Evolutionary conservation across 2,113 vertebrate genomes (phyloP), one percentile per base, ranked within the genome.

Genomic region (Daboia siamensis): DNA sequence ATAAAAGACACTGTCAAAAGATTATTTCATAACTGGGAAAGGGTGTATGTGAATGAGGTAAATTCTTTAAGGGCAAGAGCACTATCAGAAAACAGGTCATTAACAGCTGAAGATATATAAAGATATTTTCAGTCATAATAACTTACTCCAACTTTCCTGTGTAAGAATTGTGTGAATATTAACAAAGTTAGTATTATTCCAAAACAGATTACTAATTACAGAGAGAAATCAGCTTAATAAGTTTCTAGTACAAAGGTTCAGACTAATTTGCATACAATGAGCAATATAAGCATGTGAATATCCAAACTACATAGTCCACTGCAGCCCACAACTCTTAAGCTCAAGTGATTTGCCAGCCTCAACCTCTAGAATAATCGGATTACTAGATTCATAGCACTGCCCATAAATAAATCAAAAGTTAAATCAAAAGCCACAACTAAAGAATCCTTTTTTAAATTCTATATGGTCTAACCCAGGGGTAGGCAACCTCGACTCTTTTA

Each of bases 401-500:
- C 39, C 33, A 20, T 39, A 39, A 39, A 57, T 24, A 86, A 92
- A 48, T 21, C 4, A 92, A 61, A 84, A 26, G 20, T 61, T 90
- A 90, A 80, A 54, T 92, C 88, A 92, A 61, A 86, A 59, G 44
- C 33, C 86, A 56, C 29, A 74, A 15, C 54, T 26, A 57, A 85
- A 90, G 44, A 90, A 11, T 48, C 46, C 86, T 93, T 90, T 86
- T 90, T 90, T 64, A 93, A 90, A 90, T 64, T 57, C 20, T 90
- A 48, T 64, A 93, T 93, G 59, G 56, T 57, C 13, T 64, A 64
- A 85, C 29, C 39, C 39, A 39, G 39, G 39, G 39, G 39, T 39
- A 39, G 39, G 39, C 39, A 39, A 39, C 39, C 39, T 39, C 39
- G 39, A 39, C 39, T 39, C 39, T 39, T 39, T 39, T 39, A 39